Evolutionary conservation across 2,888 invertebrate species (phyloP).

Genomic region (Incurvaria masculella): DNA sequence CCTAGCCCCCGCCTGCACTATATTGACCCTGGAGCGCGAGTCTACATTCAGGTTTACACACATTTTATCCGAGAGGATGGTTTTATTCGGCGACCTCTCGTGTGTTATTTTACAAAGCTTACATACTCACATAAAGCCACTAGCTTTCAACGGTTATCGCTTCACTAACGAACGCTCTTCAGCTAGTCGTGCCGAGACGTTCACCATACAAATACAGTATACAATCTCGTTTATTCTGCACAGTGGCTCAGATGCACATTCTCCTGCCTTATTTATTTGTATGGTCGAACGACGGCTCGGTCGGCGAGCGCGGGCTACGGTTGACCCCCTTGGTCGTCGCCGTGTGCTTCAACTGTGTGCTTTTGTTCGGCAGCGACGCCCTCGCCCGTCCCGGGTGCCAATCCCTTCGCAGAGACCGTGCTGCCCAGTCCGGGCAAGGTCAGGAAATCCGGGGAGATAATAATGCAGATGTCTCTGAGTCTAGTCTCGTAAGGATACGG

Average conservation of each 20-base stretch:
- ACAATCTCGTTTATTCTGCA: too few relatives aligned
- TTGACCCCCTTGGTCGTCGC: too few relatives aligned
- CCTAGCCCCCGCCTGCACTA: conserved; percentile 23
- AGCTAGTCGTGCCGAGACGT: too few relatives aligned
- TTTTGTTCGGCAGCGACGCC: conserved; percentile 18
- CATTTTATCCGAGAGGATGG: not conserved
- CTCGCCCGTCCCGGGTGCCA: conserved; percentile 24
- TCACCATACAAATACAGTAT: too few relatives aligned
- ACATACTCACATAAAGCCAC: too few relatives aligned
- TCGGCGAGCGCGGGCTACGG: too few relatives aligned
- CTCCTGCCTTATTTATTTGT: too few relatives aligned
- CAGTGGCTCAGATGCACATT: conserved; percentile 16
- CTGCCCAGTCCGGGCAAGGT: conserved; percentile 47
- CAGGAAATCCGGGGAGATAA: conserved; percentile 31
- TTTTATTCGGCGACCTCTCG: not conserved
- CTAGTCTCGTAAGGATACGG: conserved; percentile 25
- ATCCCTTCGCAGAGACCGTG: conserved; percentile 28
- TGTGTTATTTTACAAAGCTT: not conserved
- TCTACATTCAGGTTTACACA: conserved; percentile 1
- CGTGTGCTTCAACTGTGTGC: not conserved
- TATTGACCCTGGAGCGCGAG: not conserved
- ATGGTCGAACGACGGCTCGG: too few relatives aligned
- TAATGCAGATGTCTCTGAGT: conserved; percentile 29
- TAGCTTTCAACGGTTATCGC: too few relatives aligned
- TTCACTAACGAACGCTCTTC: too few relatives aligned